Conservation (phyloP, 2,888 invertebrate species). For the Caenorhabditis sp. region DNA sequence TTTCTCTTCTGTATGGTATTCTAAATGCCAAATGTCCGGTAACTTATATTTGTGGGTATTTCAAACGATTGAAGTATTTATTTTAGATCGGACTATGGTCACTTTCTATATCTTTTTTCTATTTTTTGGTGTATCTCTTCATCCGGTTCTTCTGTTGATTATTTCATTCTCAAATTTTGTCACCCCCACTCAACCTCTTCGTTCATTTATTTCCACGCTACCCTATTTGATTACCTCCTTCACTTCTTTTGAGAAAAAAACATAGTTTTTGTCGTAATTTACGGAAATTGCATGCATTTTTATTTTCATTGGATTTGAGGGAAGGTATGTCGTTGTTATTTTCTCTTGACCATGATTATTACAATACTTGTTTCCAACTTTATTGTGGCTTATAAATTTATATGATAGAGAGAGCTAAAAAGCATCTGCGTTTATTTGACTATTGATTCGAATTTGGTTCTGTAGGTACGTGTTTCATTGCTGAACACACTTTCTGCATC, state of each 20-base stretch:
- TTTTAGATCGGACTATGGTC: not conserved
- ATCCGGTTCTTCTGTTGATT: slow-evolving; percentile 11
- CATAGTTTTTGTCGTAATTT: not conserved
- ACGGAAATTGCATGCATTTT: not conserved
- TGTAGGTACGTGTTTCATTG: no score
- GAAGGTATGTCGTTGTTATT: not conserved
- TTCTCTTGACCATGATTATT: not conserved
- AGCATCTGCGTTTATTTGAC: no score
- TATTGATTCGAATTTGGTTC: no score
- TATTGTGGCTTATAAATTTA: not conserved
- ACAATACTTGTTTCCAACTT: not conserved
- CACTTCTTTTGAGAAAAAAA: not conserved
- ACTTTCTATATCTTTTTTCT: slow-evolving; percentile 9
- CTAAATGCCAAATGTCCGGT: slow-evolving; percentile 10
- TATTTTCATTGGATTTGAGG: not conserved
- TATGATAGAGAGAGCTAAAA: not conserved
- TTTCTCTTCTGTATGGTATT: slow-evolving; percentile 7
- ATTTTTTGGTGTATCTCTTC: slow-evolving; percentile 5
- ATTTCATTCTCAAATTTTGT: slow-evolving; percentile 18
- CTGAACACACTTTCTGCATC: no score
- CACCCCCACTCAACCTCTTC: slow-evolving; percentile 1
- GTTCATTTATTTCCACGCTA: slow-evolving; percentile 3
- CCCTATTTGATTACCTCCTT: not conserved
- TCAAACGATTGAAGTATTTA: not conserved
- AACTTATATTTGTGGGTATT: slow-evolving; percentile 6